Evolutionary conservation across 2,113 vertebrate genomes (phyloP).

Genomic region (Corythornis cristatus): DNA sequence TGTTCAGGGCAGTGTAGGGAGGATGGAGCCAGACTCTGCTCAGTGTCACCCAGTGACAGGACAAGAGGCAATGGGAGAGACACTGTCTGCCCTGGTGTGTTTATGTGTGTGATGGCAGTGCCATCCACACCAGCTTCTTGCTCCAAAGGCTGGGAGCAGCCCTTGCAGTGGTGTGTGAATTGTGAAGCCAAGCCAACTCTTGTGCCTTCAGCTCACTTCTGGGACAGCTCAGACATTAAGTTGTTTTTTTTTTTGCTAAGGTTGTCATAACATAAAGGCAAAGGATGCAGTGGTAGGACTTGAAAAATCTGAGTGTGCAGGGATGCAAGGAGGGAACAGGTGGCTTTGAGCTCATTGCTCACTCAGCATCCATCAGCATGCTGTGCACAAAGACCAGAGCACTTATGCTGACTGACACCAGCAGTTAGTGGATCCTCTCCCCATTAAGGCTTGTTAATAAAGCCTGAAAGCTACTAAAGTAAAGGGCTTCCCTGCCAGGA

Average conservation of each 20-base stretch:
- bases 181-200: neutral
- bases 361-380: neutral
- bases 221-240: neutral
- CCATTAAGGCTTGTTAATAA: neutral
- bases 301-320: neutral
- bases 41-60: too few relatives aligned
- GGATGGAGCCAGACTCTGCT: too few relatives aligned
- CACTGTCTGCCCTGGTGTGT: neutral
- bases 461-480: neutral
- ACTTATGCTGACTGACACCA: neutral
- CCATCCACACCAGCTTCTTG: neutral
- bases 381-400: neutral
- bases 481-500: neutral
- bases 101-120: neutral
- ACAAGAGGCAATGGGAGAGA: too few relatives aligned
- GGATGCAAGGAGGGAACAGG: neutral
- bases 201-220: neutral
- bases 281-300: neutral
- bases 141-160: neutral
- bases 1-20: too few relatives aligned
- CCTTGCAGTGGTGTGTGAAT: neutral
- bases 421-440: neutral
- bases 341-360: neutral
- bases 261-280: neutral
- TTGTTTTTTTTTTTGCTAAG: neutral